Percentiles rank a stretch among this genome's conserved stretches.
Conservation (phyloP, 53 echinoderm and acorn worm species). For the Mesocentrotus franciscanus region DNA sequence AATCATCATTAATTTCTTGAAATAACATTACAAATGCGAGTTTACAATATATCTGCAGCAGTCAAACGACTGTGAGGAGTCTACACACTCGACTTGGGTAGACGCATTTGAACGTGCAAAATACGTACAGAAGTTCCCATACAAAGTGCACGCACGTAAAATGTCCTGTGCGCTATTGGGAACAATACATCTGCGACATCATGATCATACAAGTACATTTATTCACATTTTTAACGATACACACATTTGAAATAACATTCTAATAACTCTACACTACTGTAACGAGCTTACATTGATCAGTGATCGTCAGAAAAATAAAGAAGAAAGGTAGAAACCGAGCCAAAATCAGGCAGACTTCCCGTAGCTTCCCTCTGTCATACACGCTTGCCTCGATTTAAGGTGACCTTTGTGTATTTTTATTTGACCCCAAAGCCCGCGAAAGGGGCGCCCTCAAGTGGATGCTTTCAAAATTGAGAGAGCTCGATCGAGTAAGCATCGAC, state of each 20-base stretch:
- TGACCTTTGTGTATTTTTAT: slow-evolving; percentile 59
- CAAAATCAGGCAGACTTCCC: slow-evolving; percentile 48
- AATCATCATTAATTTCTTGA: background rate
- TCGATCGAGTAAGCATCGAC: background rate
- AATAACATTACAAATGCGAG: background rate
- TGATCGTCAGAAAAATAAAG: background rate
- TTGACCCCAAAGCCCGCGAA: slow-evolving; percentile 64
- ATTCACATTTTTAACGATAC: background rate
- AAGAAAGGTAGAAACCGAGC: slow-evolving; percentile 43
- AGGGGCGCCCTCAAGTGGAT: slow-evolving; percentile 11
- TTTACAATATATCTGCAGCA: background rate
- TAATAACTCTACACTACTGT: background rate
- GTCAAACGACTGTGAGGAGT: background rate
- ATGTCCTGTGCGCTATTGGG: background rate
- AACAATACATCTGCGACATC: slow-evolving; percentile 66
- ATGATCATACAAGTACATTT: background rate
- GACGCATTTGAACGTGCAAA: background rate
- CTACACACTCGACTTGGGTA: background rate
- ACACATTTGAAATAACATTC: background rate
- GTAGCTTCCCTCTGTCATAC: background rate
- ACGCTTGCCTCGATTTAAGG: slow-evolving; percentile 64
- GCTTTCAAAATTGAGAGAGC: background rate
- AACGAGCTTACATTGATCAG: background rate
- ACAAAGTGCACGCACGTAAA: slow-evolving; percentile 3
- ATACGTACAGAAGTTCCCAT: background rate